Base-by-base conservation (phyloP, 2,888 invertebrate genomes). In the Lymantria monacha region DNA sequence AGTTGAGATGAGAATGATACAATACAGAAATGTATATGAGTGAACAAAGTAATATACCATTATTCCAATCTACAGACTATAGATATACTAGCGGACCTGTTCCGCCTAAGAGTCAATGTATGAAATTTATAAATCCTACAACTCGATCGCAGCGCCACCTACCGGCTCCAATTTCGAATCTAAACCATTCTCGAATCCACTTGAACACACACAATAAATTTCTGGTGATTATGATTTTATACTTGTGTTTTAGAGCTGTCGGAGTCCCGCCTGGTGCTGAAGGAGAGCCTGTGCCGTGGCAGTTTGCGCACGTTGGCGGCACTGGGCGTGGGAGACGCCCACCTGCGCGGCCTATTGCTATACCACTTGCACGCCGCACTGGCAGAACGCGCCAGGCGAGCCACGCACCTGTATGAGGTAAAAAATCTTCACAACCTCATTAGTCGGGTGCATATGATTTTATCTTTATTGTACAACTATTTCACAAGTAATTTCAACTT, bases 241-340 rank as follows among this genome's bases (percentile, higher is more conserved):
- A 8, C 9, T 36, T 30, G 15, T 15, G 5, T 73, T 76, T 2
- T 81, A 95, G 94, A 93, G 82, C 85, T 95, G 67, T 86, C 93
- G 67, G 88, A 92, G 62, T 84, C 87, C 40, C 92, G 93, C 50
- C 81, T 95, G 69, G 72, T 82, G 55, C 74, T 92, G 73, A 95
- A 94, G 81, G 92, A 92, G 79, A 83, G 76, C 66, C 92, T 93
- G 63, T 95, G 94, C 83, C 85, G 92, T 54, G 93, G 93, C 78
- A 83, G 93, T 66, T 81, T 95, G 73, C 78, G 85, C 63, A 80
- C 93, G 63, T 73, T 93, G 72, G 87, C 93, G 73, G 86, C 83
- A 72, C 85, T 95, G 75, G 85, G 88, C 71, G 91, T 91, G 76
- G 95, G 94, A 68, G 89, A 91, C 83, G 86, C 83, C 66, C 86